Evolutionary conservation across 2,113 vertebrate genomes (phyloP).

Genomic region (Macrotis lagotis): DNA sequence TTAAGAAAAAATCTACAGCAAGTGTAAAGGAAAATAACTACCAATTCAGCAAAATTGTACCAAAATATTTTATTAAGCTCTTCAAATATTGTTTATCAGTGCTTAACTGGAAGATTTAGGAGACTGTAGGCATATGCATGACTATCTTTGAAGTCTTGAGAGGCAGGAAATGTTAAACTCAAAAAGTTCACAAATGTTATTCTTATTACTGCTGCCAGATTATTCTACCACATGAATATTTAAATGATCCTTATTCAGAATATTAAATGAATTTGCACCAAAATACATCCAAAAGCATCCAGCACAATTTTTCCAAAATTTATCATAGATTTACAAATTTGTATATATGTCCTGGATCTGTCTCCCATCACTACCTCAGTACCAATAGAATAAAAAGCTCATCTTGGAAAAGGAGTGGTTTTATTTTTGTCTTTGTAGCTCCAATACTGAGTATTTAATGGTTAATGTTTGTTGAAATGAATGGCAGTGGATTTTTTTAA

Average conservation of each 20-base stretch:
- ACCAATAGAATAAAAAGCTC: conserved; percentile 9
- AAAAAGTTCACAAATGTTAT: conserved; percentile 3
- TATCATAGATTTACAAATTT: neutral
- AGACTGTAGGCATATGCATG: neutral
- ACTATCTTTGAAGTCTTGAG: neutral
- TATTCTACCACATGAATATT: neutral
- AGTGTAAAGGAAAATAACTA: neutral
- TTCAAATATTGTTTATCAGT: neutral
- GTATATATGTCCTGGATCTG: neutral
- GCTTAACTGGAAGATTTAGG: neutral
- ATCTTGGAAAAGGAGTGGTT: neutral
- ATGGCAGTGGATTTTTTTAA: neutral
- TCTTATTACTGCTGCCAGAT: neutral
- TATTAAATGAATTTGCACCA: conserved; percentile 38
- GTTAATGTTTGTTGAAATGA: neutral
- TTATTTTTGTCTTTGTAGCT: neutral
- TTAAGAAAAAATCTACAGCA: neutral
- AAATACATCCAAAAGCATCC: conserved; percentile 42
- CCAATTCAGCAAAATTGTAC: conserved; percentile 21
- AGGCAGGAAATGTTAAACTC: conserved; percentile 30
- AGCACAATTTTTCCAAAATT: neutral
- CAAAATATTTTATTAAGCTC: conserved; percentile 24
- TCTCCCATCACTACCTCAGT: neutral
- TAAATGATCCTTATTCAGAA: conserved; percentile 33
- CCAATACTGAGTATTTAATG: neutral